Evolutionary conservation across 2,888 invertebrate genomes (phyloP).

Genomic region (Agrotis puta): DNA sequence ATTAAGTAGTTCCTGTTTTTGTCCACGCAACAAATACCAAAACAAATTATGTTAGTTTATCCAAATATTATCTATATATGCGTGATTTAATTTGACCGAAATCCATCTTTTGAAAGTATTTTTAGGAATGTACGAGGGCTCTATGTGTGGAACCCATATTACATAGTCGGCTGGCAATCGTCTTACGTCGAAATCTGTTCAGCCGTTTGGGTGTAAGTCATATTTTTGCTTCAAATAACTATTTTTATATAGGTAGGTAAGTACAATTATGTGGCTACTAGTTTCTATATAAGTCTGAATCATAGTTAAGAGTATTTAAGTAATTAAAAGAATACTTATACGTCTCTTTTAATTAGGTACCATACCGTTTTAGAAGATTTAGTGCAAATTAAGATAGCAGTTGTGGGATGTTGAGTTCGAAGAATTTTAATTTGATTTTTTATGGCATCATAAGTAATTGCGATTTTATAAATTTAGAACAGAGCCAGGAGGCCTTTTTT

Average conservation of each 20-base stretch:
- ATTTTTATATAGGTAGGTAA: too few species aligned
- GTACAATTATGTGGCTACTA: not conserved
- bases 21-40: too few species aligned
- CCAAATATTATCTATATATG: too few species aligned
- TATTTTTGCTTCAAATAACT: too few species aligned
- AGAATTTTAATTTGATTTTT: conserved; percentile 13
- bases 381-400: conserved; percentile 9
- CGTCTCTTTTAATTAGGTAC: conserved; percentile 11
- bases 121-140: too few species aligned
- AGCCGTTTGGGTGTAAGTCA: not conserved
- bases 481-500: not conserved
- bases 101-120: too few species aligned
- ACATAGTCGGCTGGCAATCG: too few species aligned
- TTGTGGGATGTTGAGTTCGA: not conserved
- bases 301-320: not conserved
- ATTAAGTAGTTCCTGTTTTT: too few species aligned
- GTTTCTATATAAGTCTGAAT: not conserved
- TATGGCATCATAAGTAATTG: not conserved
- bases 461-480: not conserved
- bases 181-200: not conserved
- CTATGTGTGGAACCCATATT: too few species aligned
- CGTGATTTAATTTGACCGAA: too few species aligned
- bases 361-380: not conserved
- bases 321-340: conserved; percentile 11
- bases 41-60: too few species aligned